Percentiles rank a stretch among this genome's conserved stretches.
These are phyloP conservation scores for Ostrea edulis DNA, from an alignment of 1,140 invertebrate genomes.

Conservation along the genomic window DNA sequence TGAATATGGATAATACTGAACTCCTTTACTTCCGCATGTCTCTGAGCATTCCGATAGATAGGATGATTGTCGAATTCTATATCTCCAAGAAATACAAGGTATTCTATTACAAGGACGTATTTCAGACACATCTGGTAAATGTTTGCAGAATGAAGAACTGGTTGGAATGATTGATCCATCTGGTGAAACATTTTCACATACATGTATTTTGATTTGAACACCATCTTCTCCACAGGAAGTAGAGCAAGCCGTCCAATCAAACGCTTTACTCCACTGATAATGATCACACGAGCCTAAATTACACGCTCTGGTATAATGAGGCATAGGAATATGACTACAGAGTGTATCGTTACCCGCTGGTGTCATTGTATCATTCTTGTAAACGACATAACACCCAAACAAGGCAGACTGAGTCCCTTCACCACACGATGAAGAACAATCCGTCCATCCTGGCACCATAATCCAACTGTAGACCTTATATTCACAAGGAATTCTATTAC, in stretches of 20 bases:
- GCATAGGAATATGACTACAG: background rate
- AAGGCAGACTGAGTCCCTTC: background rate
- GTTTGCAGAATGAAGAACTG: constrained; percentile 38
- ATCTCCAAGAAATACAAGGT: constrained; percentile 20
- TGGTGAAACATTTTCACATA: constrained; percentile 44
- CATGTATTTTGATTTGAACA: constrained; percentile 39
- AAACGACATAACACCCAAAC: background rate
- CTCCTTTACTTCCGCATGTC: background rate
- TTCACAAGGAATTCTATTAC: constrained; percentile 34
- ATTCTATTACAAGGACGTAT: constrained; percentile 18
- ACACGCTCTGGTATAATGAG: constrained; percentile 37
- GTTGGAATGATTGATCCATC: constrained; percentile 39
- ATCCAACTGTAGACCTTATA: background rate
- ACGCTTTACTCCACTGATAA: constrained; percentile 39
- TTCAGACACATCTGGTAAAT: constrained; percentile 2
- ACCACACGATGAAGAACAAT: constrained; percentile 34
- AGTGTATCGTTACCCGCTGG: background rate
- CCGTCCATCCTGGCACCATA: constrained; percentile 38
- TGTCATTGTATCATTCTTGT: constrained; percentile 27
- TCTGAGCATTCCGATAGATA: constrained; percentile 25
- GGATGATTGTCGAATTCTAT: background rate
- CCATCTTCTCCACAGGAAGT: constrained; percentile 46
- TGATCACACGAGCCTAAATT: constrained; percentile 36
- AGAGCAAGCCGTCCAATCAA: constrained; percentile 49
- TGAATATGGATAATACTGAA: background rate